phyloP scores from a whole-genome alignment of 2,797 vertebrate genomes.

The Hippopotamyrus pictus region DNA sequence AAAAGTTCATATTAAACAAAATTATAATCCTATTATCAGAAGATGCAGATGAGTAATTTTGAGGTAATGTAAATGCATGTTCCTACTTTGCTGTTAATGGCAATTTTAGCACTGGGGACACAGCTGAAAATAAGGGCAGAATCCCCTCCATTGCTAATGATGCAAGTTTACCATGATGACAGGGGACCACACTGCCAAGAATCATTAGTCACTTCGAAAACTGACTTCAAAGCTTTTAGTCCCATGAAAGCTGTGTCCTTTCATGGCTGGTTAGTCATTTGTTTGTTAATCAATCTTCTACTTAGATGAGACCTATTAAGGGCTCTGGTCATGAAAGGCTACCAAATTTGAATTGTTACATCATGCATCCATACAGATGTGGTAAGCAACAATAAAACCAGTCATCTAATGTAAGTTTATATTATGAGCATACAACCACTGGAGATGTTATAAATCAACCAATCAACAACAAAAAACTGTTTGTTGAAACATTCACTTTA shows the following conservation, averaged over 20 bases:
- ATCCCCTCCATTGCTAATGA: background rate
- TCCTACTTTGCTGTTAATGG: background rate
- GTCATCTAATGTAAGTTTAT: background rate
- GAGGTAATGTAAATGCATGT: background rate
- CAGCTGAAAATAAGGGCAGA: background rate
- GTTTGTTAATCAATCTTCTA: background rate
- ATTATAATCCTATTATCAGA: background rate
- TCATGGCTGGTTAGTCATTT: background rate
- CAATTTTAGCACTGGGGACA: background rate
- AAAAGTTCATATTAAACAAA: background rate
- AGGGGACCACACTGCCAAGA: background rate
- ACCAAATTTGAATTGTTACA: background rate
- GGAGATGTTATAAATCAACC: background rate
- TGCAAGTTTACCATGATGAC: background rate
- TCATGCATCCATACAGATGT: background rate
- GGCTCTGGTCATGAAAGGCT: background rate
- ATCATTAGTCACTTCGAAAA: background rate
- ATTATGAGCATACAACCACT: background rate
- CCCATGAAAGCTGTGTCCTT: background rate
- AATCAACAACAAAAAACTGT: background rate
- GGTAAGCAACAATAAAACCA: background rate
- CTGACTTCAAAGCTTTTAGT: background rate
- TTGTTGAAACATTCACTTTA: constrained; percentile 23
- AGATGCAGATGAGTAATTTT: background rate
- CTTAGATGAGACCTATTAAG: background rate